Conservation (phyloP, 2,888 invertebrate species). For the Therioaphis trifolii region DNA sequence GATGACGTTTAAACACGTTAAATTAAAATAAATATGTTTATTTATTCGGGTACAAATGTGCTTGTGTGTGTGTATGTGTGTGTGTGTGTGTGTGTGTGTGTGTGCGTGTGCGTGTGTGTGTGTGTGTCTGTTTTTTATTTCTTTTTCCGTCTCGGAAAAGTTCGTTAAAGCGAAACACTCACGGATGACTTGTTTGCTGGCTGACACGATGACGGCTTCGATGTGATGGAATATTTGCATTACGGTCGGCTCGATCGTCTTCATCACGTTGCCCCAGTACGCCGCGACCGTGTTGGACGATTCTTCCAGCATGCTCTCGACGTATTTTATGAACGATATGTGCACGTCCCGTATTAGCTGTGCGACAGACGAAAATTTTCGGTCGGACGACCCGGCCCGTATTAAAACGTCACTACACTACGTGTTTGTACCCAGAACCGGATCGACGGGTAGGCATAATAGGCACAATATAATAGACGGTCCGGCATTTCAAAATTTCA, state of each 20-base stretch:
- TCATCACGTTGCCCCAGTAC: slow-evolving; percentile 80
- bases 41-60: too few species aligned
- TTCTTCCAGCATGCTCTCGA: slow-evolving; percentile 81
- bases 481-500: too few species aligned
- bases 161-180: slow-evolving; percentile 68
- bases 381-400: background rate
- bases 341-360: slow-evolving; percentile 81
- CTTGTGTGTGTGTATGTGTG: too few species aligned
- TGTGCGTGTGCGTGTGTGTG: too few species aligned
- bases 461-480: too few species aligned
- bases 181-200: slow-evolving; percentile 79
- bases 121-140: too few species aligned
- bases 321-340: slow-evolving; percentile 76
- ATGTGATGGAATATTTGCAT: slow-evolving; percentile 81
- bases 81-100: too few species aligned
- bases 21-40: too few species aligned
- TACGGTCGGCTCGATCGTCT: slow-evolving; percentile 82
- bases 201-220: slow-evolving; percentile 79
- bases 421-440: too few species aligned
- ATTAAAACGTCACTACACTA: too few species aligned
- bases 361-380: slow-evolving; percentile 15
- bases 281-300: slow-evolving; percentile 75
- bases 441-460: background rate
- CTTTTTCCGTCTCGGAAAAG: too few species aligned
- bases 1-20: too few species aligned